Evolutionary conservation across 2,113 vertebrate species (phyloP), one percentile per base, ranked within the genome.

Genomic region (Zapus hudsonius): DNA sequence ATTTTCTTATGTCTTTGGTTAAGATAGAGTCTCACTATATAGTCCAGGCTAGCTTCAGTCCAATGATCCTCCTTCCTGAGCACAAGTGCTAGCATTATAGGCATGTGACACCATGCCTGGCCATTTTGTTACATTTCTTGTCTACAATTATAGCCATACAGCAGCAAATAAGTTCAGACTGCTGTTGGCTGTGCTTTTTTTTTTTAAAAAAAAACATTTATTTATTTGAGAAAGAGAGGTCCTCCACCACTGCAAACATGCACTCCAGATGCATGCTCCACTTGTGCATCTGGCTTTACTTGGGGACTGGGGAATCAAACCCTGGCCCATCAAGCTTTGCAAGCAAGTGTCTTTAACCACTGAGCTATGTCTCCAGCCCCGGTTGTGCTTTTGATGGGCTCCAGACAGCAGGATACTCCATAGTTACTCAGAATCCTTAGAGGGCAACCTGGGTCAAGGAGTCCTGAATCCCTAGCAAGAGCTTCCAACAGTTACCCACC

Each of bases 1-100:
- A 75, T 87, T 79, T 95, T 87, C 40, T 85, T 67, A 36, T 16
- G 66, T 84, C n/a, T 87, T 66, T 66, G 29, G 31, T 31, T 66
- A 10, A 66, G 64, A 66, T 33, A 66, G 25, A 25, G 59, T 61
- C 19, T 61, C 64, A 15, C 64, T 66, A 29, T 33, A 31, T 66
- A 66, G 11, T 11, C 64, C 31, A 33, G 64, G 64, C 8, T 66
- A 66, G 64, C 64, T 66, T 33, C 64, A 33, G 6, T 66, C 64
- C 33, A 29, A 31, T 66, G 29, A 66, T 33, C 64, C 64, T 66
- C 64, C 29, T 66, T 29, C 52, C 52, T 52, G 52, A 52, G 52
- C 52, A 52, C 52, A 52, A 66, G 31, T 66, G 64, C 64, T 33
- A 29, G 13, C 2, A 66, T 31, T 31, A 29, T 5, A 33, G 31